Evolutionary conservation across 1,140 invertebrate species (phyloP), one percentile per base, ranked within the genome.

Genomic region (Drosophila hydei): DNA sequence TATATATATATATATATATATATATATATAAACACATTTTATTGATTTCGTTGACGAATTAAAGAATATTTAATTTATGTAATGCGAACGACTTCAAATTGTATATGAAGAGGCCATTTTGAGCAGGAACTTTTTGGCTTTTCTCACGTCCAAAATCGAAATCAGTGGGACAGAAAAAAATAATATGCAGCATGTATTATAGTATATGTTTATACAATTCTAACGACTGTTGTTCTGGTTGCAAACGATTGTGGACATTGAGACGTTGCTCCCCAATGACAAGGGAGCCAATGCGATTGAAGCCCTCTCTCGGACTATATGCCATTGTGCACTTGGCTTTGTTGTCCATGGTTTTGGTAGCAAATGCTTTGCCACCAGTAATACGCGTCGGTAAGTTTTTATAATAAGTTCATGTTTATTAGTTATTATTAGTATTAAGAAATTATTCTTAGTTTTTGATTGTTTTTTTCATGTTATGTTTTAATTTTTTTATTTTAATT

Each of bases 321-420:
- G 21, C 51, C 6, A 19, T 69, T 16, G 4, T 33, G 11, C 8
- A 59, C 14, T n/a, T 67, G 3, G 1, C 42, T 23, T 40, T 83
- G 19, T 38, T 79, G 14, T 83, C 79, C 38, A 55, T 63, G 42
- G 18, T 81, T n/a, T 11, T 75, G 11, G 36, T 68, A 40, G 48
- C 40, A 1, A 71, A 64, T 60, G 47, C 79, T 1, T 33, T 81
- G 16, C 79, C 79, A 9, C 79, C 79, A 9, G 79, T 81, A 8
- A 83, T 81, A 59, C 79, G 79, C 19, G 52, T 81, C 14, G 79
- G 79, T 81, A 62, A 68, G 79, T 27, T 4, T 5, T 3, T 4
- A n/a, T 3, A 48, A 48, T 6, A n/a, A n/a, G n/a, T n/a, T n/a
- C n/a, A n/a, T n/a, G n/a, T n/a, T n/a, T n/a, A n/a, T n/a, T n/a